Conservation (phyloP, 1,140 invertebrate genomes). For the Drosophila paulistorum region DNA sequence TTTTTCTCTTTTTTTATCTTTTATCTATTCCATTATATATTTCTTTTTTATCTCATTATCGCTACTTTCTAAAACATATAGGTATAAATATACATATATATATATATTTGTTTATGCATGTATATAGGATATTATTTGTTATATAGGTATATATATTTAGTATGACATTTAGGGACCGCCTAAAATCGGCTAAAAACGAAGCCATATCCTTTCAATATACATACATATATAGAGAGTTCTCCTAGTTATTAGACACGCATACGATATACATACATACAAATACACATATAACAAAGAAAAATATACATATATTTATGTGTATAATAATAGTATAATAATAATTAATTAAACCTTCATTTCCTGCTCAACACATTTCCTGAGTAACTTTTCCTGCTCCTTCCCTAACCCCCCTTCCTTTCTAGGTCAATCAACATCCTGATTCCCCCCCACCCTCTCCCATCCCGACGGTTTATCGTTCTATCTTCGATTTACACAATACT, state of each 20-base stretch:
- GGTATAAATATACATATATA: neutral
- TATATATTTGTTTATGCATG: conserved; percentile 30
- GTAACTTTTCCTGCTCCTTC: conserved; percentile 60
- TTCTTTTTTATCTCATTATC: conserved; percentile 9
- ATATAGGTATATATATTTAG: conserved; percentile 16
- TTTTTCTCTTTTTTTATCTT: conserved; percentile 56
- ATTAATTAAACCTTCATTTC: conserved; percentile 57
- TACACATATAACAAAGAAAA: conserved; percentile 72
- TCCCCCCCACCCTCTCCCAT: conserved; percentile 14
- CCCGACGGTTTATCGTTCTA: conserved; percentile 8
- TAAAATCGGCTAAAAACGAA: neutral
- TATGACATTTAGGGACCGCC: conserved; percentile 2
- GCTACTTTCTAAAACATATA: conserved; percentile 32
- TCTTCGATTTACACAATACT: conserved; percentile 76
- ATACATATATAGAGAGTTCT: conserved; percentile 35
- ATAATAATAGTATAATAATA: conserved; percentile 12
- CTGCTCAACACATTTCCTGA: conserved; percentile 76
- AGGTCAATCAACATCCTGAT: conserved; percentile 13
- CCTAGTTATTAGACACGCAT: conserved; percentile 56
- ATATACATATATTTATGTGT: conserved; percentile 17
- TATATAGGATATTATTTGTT: conserved; percentile 7
- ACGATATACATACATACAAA: conserved; percentile 44
- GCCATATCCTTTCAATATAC: conserved; percentile 8
- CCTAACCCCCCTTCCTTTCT: conserved; percentile 9
- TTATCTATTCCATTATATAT: conserved; percentile 43